These are phyloP conservation scores for Tachuris rubrigastra DNA, from an alignment of 2,113 vertebrate species.

Conservation along the genomic window DNA sequence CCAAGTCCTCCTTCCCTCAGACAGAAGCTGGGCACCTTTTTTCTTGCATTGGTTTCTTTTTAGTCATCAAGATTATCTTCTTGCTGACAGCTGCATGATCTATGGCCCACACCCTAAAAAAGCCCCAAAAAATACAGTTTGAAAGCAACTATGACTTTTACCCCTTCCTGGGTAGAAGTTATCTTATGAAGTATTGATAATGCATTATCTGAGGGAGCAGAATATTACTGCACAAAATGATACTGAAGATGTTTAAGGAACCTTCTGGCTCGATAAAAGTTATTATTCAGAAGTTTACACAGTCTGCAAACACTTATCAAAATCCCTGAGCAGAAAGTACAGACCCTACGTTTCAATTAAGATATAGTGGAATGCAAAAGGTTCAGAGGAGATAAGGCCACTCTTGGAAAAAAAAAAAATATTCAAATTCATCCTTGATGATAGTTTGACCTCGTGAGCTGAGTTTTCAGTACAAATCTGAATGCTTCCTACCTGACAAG, in stretches of 20 bases:
- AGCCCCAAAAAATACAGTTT: background rate
- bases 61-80: constrained; percentile 74
- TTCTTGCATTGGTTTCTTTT: constrained; percentile 49
- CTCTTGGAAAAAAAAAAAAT: constrained; percentile 8
- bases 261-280: constrained; percentile 70
- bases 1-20: background rate
- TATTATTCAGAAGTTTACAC: constrained; percentile 80
- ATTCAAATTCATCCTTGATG: constrained; percentile 70
- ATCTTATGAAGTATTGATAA: constrained; percentile 78
- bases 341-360: constrained; percentile 79
- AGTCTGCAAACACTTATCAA: constrained; percentile 81
- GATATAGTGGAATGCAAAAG: constrained; percentile 75
- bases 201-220: constrained; percentile 76
- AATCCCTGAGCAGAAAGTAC: constrained; percentile 80
- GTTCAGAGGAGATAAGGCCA: constrained; percentile 72
- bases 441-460: constrained; percentile 30
- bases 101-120: constrained; percentile 62
- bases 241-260: constrained; percentile 73
- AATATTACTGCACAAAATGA: constrained; percentile 73
- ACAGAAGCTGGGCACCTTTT: constrained; percentile 6
- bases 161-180: constrained; percentile 62
- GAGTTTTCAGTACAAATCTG: constrained; percentile 24
- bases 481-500: background rate
- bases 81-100: constrained; percentile 68
- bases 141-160: constrained; percentile 61